phyloP scores from a whole-genome alignment of 2,888 invertebrate genomes.

The Diarsia brunnea region DNA sequence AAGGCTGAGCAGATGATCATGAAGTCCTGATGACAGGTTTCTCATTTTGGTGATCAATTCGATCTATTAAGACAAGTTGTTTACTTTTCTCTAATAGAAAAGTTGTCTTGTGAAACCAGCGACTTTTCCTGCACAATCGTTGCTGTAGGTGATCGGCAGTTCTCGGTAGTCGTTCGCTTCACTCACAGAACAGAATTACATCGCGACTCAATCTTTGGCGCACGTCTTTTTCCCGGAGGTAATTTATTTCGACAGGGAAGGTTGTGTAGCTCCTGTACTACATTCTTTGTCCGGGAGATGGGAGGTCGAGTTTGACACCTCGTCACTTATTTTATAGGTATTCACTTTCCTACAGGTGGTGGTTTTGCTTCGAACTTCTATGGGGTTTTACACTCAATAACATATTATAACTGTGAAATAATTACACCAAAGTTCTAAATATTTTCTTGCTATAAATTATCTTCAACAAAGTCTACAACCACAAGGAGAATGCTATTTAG shows the following conservation, averaged over 20 bases:
- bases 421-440: neutral
- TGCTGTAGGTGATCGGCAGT: slow-evolving; percentile 27
- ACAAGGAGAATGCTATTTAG: slow-evolving; percentile 24
- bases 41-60: no score
- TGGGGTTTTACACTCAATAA: neutral
- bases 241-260: slow-evolving; percentile 51
- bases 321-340: neutral
- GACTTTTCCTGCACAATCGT: slow-evolving; percentile 7
- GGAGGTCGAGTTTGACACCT: neutral
- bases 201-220: slow-evolving; percentile 27
- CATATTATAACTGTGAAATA: neutral
- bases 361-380: neutral
- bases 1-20: no score
- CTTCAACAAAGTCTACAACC: slow-evolving; percentile 5
- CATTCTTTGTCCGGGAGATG: neutral
- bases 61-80: no score
- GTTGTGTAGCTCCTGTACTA: slow-evolving; percentile 35
- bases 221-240: slow-evolving; percentile 45
- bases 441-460: neutral
- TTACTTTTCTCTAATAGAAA: neutral
- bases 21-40: no score
- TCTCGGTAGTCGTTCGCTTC: slow-evolving; percentile 31
- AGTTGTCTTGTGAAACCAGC: slow-evolving; percentile 1
- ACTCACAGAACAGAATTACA: slow-evolving; percentile 24
- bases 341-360: neutral